Conservation (phyloP, 2,797 vertebrate genomes). For the Peromyscus eremicus region DNA sequence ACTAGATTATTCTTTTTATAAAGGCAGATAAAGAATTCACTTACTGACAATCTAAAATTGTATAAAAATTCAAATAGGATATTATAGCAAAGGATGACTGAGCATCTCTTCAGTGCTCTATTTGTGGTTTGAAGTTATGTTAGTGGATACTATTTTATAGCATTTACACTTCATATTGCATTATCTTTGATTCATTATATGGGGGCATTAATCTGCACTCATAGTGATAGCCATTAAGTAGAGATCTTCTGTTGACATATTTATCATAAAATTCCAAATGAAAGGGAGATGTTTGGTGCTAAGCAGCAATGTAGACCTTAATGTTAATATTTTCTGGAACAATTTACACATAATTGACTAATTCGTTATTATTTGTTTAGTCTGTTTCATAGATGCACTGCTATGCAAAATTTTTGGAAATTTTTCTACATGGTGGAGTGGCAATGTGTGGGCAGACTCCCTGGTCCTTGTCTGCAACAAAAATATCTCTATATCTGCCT, state of each 20-base stretch:
- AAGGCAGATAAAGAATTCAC: not conserved
- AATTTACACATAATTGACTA: not conserved
- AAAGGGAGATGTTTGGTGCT: not conserved
- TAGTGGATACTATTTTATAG: constrained; percentile 6
- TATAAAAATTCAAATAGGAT: constrained; percentile 18
- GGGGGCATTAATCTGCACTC: not conserved
- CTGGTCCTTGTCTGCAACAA: not conserved
- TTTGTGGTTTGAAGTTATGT: not conserved
- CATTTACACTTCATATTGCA: not conserved
- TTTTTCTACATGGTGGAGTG: too few species aligned
- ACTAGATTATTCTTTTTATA: not conserved
- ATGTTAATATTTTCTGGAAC: not conserved
- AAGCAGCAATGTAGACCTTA: not conserved
- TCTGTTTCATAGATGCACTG: not conserved
- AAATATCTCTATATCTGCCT: not conserved
- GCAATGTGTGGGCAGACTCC: accelerated
- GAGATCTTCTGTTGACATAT: not conserved
- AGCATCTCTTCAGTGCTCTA: not conserved
- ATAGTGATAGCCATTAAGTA: not conserved
- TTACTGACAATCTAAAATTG: not conserved
- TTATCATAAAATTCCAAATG: not conserved
- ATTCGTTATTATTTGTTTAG: not conserved
- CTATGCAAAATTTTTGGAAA: not conserved
- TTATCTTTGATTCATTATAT: not conserved
- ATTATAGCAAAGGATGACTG: not conserved